These are phyloP conservation scores for Goniozus legneri DNA, from an alignment of 1,140 invertebrate species.

Conservation along the genomic window DNA sequence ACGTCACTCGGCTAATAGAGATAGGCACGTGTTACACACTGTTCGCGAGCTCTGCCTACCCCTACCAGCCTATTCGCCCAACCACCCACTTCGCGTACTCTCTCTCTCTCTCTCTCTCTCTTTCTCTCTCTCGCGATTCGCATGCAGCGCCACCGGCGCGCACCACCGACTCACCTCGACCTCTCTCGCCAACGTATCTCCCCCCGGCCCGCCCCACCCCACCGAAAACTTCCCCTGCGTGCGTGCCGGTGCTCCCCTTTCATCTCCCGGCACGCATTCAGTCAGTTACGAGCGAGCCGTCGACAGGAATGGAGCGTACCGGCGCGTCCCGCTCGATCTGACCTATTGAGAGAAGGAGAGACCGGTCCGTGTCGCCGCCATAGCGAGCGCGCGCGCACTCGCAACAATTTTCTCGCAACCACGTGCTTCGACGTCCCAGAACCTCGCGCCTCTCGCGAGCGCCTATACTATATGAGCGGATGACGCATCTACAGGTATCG, in stretches of 20 bases:
- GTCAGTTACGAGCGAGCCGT: constrained; percentile 53
- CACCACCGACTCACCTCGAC: constrained; percentile 11
- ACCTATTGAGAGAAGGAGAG: constrained; percentile 6
- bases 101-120: constrained; percentile 6
- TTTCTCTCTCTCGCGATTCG: constrained; percentile 2
- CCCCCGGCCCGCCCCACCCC: constrained; percentile 25
- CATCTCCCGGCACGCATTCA: constrained; percentile 48
- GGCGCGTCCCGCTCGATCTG: constrained; percentile 2
- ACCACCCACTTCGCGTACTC: not conserved
- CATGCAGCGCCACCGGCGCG: constrained; percentile 20
- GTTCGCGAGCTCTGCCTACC: constrained; percentile 4
- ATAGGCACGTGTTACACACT: constrained; percentile 45
- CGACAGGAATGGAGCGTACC: constrained; percentile 37
- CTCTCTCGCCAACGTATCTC: constrained; percentile 19
- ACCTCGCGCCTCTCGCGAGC: too few species aligned
- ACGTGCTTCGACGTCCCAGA: not conserved
- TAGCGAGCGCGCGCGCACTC: too few species aligned
- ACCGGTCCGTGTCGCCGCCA: too few species aligned
- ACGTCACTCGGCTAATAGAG: constrained; percentile 50
- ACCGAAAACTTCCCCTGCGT: constrained; percentile 52
- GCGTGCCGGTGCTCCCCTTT: constrained; percentile 48
- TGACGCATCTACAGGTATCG: too few species aligned
- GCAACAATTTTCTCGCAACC: too few species aligned
- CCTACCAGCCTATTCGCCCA: not conserved
- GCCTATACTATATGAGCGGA: too few species aligned